A percentile compares a stretch with the other conserved stretches of the same genome.
Evolutionary conservation across 2,888 invertebrate species (phyloP).

Genomic region (Drosophila merina): DNA sequence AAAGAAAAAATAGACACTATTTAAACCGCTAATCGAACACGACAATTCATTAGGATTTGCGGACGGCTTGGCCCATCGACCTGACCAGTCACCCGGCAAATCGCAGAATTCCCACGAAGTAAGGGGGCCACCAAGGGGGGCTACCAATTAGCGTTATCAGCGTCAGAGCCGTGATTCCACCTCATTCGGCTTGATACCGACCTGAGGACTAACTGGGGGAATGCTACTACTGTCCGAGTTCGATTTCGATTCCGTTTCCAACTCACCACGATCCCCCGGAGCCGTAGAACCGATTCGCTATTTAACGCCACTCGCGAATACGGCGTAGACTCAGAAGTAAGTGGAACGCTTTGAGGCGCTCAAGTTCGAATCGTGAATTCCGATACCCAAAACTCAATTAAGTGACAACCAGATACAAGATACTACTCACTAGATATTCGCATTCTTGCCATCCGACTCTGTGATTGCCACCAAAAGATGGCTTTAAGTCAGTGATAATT

Average conservation of each 20-base stretch:
- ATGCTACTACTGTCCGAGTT: constrained; percentile 37
- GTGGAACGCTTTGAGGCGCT: constrained; percentile 38
- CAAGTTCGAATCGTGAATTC: constrained; percentile 20
- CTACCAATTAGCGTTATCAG: constrained; percentile 37
- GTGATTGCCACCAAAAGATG: constrained; percentile 26
- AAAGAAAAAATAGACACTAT: constrained; percentile 12
- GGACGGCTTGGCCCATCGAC: constrained; percentile 39
- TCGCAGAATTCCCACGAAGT: constrained; percentile 23
- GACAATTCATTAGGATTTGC: constrained; percentile 40
- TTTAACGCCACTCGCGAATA: constrained; percentile 50
- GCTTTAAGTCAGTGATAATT: constrained; percentile 50
- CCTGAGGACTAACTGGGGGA: constrained; percentile 41
- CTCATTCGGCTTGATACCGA: constrained; percentile 20
- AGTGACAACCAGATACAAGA: constrained; percentile 32
- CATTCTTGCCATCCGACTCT: constrained; percentile 31
- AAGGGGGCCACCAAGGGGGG: background rate
- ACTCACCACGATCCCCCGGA: constrained; percentile 43
- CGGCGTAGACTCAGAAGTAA: constrained; percentile 53
- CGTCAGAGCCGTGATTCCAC: constrained; percentile 35
- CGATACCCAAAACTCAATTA: constrained; percentile 45
- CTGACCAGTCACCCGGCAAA: constrained; percentile 31
- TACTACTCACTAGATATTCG: constrained; percentile 11
- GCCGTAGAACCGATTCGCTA: constrained; percentile 37
- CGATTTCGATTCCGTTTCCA: constrained; percentile 9
- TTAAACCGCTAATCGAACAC: constrained; percentile 48